Evolutionary conservation across 2,797 vertebrate genomes (phyloP), one percentile per base, ranked within the genome.

Genomic region (Erpetoichthys calabaricus): DNA sequence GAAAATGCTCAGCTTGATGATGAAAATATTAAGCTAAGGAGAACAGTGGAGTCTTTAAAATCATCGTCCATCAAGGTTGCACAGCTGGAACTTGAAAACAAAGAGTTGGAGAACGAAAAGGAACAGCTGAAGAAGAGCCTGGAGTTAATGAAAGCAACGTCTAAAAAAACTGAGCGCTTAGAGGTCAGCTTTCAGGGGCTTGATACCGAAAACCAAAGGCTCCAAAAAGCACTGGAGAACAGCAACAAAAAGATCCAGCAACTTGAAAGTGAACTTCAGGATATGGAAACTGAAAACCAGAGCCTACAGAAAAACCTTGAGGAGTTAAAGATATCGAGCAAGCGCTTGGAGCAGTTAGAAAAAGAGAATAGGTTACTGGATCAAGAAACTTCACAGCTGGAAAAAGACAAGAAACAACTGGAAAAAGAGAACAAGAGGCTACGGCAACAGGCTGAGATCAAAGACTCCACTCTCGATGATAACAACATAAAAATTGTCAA

Each of bases 371-470:
- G 89, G 66, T 73, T 80, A 57, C 75, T 98, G 70, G 96, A 99
- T 62, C 91, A 92, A 67, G 96, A 99, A 70, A 94, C 85, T 59
- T 90, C 89, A 43, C 93, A 92, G 68, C 68, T 98, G 50, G 96
- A 99, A 72, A 97, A 93, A 67, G 95, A 97, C 80, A 97, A 97
- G 76, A 99, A 99, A 52, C 90, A 90, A 55, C 80, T 98, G 55
- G 95, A 99, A 68, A 98, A 98, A 60, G 96, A 99, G 76, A 98
- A 97, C 62, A 97, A 95, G 70, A 86, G 96, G 25, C 84, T 99
- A 60, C 78, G 91, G 54, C 96, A 99, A 58, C 96, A 99, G 75
- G 89, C 90, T 1, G 95, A 99, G 80, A 91, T 98, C 74, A 91
- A 90, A 50, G 94, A 99, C 70, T 85, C 83, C 58, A 95, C 88